Evolutionary conservation across 2,113 vertebrate species (phyloP).

Genomic region (Hyla sarda): DNA sequence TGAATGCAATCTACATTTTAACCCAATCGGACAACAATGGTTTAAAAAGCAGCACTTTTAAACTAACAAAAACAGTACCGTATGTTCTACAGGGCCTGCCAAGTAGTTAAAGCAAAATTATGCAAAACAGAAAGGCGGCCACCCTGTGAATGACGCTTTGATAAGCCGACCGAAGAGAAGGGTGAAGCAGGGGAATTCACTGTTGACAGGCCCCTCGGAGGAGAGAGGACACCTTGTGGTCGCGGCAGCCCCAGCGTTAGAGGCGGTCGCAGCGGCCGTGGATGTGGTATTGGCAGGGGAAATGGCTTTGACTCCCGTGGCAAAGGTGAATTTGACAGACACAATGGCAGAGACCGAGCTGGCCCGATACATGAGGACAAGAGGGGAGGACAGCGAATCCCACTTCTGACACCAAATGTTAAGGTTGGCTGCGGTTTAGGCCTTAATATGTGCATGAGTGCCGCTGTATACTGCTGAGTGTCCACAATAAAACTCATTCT

Average conservation of each 20-base stretch:
- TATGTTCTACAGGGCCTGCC: too few species aligned
- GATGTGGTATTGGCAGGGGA: slow-evolving; percentile 88
- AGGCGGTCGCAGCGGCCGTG: slow-evolving; percentile 86
- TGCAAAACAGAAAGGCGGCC: slow-evolving; percentile 95
- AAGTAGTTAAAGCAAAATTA: too few species aligned
- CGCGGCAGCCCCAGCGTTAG: slow-evolving; percentile 86
- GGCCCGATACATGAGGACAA: slow-evolving; percentile 97
- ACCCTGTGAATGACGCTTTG: slow-evolving; percentile 91
- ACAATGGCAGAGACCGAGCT: slow-evolving; percentile 96
- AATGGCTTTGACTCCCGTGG: slow-evolving; percentile 96
- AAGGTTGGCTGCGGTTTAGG: too few species aligned
- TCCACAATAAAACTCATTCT: too few species aligned
- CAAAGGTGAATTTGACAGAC: slow-evolving; percentile 97
- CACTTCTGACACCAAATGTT: too few species aligned
- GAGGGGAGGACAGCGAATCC: slow-evolving; percentile 93
- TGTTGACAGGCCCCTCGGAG: slow-evolving; percentile 89
- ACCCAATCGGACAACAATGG: too few species aligned
- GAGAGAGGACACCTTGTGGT: slow-evolving; percentile 89
- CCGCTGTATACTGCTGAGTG: too few species aligned
- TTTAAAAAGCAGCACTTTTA: too few species aligned
- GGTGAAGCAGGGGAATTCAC: slow-evolving; percentile 95
- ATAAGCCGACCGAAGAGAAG: slow-evolving; percentile 91
- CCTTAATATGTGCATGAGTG: too few species aligned
- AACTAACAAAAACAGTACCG: too few species aligned
- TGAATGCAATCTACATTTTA: too few species aligned